A percentile compares a stretch with the other conserved stretches of the same genome.
phyloP scores from a whole-genome alignment of 2,113 vertebrate species.

The Heterochromis multidens region DNA sequence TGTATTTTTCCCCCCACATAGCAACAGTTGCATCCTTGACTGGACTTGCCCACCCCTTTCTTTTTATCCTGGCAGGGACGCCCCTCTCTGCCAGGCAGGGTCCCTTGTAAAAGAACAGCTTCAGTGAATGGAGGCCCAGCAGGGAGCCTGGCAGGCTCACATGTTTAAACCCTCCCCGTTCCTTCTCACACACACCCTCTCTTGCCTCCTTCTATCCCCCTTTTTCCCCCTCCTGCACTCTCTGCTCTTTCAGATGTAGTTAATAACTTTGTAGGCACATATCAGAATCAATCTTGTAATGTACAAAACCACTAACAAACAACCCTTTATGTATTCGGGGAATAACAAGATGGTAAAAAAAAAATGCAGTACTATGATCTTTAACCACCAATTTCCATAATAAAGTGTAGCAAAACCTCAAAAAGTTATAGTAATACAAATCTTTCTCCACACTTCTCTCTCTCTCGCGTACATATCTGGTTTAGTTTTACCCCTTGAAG shows the following conservation, averaged over 20 bases:
- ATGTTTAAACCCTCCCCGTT: slow-evolving; percentile 13
- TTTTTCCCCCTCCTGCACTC: neutral
- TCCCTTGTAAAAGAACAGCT: slow-evolving; percentile 68
- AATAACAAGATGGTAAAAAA: neutral
- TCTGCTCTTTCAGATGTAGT: neutral
- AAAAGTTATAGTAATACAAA: neutral
- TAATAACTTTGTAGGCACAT: slow-evolving; percentile 11
- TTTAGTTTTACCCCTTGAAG: slow-evolving; percentile 65
- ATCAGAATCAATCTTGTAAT: neutral
- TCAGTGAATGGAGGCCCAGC: slow-evolving; percentile 68
- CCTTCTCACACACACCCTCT: neutral
- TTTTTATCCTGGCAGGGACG: slow-evolving; percentile 54
- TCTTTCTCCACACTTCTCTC: neutral
- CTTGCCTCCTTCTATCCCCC: neutral
- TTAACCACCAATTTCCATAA: slow-evolving; percentile 27
- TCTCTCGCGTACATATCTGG: slow-evolving; percentile 53
- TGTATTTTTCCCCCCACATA: slow-evolving; percentile 34
- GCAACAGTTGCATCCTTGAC: slow-evolving; percentile 63
- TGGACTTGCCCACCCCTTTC: slow-evolving; percentile 43
- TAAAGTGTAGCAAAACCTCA: slow-evolving; percentile 17
- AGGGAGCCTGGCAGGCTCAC: slow-evolving; percentile 50
- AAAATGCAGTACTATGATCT: neutral
- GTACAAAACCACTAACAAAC: neutral
- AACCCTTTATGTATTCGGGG: neutral
- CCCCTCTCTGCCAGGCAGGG: slow-evolving; percentile 63